Evolutionary conservation across 2,888 invertebrate genomes (phyloP), one percentile per base, ranked within the genome.

Genomic region (Agonopterix arenella): DNA sequence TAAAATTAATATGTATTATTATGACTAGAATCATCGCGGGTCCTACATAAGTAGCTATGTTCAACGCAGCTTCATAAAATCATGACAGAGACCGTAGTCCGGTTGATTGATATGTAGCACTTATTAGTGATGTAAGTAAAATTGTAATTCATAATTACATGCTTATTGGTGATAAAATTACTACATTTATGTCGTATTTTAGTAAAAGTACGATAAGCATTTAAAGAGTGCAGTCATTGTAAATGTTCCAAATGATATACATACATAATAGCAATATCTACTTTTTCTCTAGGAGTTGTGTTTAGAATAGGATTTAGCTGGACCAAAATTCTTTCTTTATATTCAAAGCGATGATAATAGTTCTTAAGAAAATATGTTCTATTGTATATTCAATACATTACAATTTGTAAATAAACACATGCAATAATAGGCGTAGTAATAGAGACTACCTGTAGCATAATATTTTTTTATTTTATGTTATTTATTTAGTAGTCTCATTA

Each of bases 261-360:
- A 61, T 68, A 74, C 61, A 59, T 61, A 63, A 77, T 77, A 81
- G 81, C 80, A 82, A 83, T 80, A 81, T 73, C 63, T 76, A 76
- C 64, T 73, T 70, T 73, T 73, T 70, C 73, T 70, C 66, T 81
- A 84, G 79, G 68, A 80, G 73, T 79, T 82, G 81, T 78, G 76
- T 82, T 82, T 85, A 84, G 81, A 76, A 76, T 86, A 86, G 86
- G 72, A 80, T 71, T 84, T 88, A 88, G 89, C 88, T 88, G 89
- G 89, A 89, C 89, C 89, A 89, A 89, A 84, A 84, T 84, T 85
- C 9, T 81, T 73, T 28, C 72, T 80, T 84, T 83, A 69, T 76
- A 79, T 80, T 80, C 68, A 76, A 78, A 76, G 72, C 69, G 68
- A 78, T 73, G 66, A 75, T 71, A 72, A 68, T 71, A 68, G 28